Percentiles rank a stretch among this genome's conserved stretches.
These are phyloP conservation scores for Mycteria americana DNA, from an alignment of 2,797 vertebrate genomes.

Conservation along the genomic window DNA sequence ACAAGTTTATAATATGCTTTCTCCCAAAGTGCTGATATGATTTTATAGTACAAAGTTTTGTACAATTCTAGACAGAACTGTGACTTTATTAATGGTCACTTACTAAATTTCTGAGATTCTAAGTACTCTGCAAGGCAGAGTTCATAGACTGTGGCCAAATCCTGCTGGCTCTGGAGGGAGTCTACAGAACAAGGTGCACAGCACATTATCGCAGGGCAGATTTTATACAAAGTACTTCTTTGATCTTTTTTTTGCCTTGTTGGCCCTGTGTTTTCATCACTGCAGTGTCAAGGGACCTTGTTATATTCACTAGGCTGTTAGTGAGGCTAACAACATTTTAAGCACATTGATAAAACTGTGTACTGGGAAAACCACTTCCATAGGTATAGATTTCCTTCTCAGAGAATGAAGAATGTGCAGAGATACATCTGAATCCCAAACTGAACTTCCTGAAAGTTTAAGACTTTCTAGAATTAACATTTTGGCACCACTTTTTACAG, in stretches of 20 bases:
- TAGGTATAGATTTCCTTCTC: neutral
- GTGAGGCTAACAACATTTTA: neutral
- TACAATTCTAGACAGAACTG: neutral
- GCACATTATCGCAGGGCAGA: neutral
- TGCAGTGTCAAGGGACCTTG: neutral
- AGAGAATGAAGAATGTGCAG: neutral
- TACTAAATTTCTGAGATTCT: neutral
- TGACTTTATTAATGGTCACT: neutral
- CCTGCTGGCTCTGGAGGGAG: neutral
- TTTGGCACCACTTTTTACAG: neutral
- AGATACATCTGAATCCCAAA: neutral
- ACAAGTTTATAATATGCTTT: neutral
- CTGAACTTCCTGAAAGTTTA: neutral
- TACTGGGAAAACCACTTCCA: neutral
- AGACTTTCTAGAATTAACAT: neutral
- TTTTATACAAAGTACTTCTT: neutral
- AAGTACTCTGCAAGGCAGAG: neutral
- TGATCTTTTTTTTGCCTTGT: neutral
- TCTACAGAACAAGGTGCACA: neutral
- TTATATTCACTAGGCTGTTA: neutral
- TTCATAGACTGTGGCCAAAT: neutral
- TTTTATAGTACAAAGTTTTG: neutral
- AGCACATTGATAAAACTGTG: neutral
- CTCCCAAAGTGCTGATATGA: neutral
- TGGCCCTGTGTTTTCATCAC: neutral